Conservation (phyloP, 2,797 vertebrate species). For the Sebastes vulpes region DNA sequence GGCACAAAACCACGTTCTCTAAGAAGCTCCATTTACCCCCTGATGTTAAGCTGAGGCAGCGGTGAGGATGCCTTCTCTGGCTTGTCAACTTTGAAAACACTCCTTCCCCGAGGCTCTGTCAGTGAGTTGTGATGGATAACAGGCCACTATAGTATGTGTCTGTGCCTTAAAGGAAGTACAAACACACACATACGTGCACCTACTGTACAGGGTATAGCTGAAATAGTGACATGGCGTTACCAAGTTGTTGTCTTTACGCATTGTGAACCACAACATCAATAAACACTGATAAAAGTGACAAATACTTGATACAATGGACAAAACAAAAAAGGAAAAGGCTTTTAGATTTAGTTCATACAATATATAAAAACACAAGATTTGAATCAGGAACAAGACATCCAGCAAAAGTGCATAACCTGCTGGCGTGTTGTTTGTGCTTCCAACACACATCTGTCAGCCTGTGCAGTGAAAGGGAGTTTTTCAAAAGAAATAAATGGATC, state of each 20-base stretch:
- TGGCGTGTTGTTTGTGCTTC: conserved; percentile 14
- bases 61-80: conserved; percentile 28
- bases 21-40: conserved; percentile 52
- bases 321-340: conserved; percentile 1
- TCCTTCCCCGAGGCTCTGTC: conserved; percentile 41
- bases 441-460: conserved; percentile 28
- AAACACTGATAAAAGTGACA: neutral
- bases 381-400: conserved; percentile 8
- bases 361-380: conserved; percentile 36
- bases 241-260: neutral
- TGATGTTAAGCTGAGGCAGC: conserved; percentile 44
- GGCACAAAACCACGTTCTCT: neutral
- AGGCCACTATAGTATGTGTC: conserved; percentile 18
- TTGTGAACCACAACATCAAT: neutral
- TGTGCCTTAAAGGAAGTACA: conserved; percentile 36
- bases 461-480: conserved; percentile 1
- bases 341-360: conserved; percentile 40
- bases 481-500: neutral
- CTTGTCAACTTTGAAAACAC: conserved; percentile 55
- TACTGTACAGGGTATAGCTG: neutral
- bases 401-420: conserved; percentile 13
- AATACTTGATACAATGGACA: neutral
- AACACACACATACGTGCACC: neutral
- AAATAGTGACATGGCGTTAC: neutral
- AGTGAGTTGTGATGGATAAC: conserved; percentile 49